Evolutionary conservation across 2,797 vertebrate genomes (phyloP).

Genomic region (Myotis findleyi): DNA sequence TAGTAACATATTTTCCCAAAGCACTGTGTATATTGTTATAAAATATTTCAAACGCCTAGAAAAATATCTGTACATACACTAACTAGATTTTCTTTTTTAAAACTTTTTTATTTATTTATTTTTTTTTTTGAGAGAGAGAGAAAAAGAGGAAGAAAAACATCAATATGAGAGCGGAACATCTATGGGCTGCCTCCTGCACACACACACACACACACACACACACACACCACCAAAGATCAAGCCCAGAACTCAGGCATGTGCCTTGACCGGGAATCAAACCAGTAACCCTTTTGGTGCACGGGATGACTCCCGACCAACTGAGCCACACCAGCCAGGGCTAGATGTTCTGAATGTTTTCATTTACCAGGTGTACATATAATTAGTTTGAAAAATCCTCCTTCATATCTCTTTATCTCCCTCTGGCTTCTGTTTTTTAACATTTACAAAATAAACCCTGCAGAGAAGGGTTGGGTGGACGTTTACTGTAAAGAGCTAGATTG

Average conservation of each 20-base stretch:
- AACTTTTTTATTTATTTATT: not conserved
- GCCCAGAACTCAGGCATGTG: not conserved
- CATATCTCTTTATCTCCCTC: not conserved
- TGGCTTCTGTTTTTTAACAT: not conserved
- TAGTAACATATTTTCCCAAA: not conserved
- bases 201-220: no score
- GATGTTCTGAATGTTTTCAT: not conserved
- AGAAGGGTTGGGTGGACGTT: not conserved
- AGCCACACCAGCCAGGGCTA: not conserved
- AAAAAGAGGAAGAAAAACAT: not conserved
- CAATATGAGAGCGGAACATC: not conserved
- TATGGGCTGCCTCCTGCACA: not conserved
- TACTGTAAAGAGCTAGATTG: not conserved
- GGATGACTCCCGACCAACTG: not conserved
- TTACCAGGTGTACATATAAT: not conserved
- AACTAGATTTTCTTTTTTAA: not conserved
- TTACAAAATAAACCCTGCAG: not conserved
- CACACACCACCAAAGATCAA: not conserved
- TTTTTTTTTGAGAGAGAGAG: not conserved
- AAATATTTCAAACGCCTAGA: not conserved
- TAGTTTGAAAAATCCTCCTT: not conserved
- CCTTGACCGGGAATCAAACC: not conserved
- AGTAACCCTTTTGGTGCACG: not conserved
- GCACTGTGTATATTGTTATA: not conserved
- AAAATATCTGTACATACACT: not conserved